Evolutionary conservation across 2,888 invertebrate species (phyloP).

Genomic region (Gymnosoma rotundatum): DNA sequence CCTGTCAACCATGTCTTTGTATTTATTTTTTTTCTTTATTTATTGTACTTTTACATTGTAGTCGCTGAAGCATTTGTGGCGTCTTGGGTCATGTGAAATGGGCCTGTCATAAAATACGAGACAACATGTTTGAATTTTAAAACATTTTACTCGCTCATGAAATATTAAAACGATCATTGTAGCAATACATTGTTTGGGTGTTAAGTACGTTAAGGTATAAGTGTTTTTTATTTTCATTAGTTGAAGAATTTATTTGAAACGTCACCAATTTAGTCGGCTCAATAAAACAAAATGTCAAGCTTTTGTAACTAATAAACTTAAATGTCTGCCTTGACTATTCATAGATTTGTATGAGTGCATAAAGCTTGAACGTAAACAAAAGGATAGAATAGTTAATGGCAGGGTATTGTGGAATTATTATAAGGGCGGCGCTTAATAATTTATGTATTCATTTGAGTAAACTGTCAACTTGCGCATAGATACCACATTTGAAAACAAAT

Average conservation of each 20-base stretch:
- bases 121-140: constrained; percentile 39
- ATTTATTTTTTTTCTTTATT: constrained; percentile 19
- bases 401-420: not conserved
- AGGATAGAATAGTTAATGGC: not conserved
- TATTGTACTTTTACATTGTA: constrained; percentile 25
- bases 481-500: not conserved
- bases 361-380: not conserved
- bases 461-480: constrained; percentile 45
- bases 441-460: constrained; percentile 34
- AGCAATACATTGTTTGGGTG: not conserved
- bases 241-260: constrained; percentile 45
- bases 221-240: constrained; percentile 7
- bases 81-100: constrained; percentile 59
- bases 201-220: constrained; percentile 5
- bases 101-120: constrained; percentile 59
- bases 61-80: constrained; percentile 37
- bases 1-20: constrained; percentile 71
- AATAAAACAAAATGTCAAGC: constrained; percentile 63
- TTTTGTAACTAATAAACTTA: constrained; percentile 37
- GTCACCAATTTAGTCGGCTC: constrained; percentile 51
- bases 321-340: constrained; percentile 3
- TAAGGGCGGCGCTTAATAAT: constrained; percentile 61
- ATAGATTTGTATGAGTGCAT: not conserved
- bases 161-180: constrained; percentile 58
- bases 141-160: constrained; percentile 41